Evolutionary conservation across 37 sponge, comb jelly and placozoan genomes (phyloP), one percentile per base, ranked within the genome.

Genomic region (Hormiphora californensis): DNA sequence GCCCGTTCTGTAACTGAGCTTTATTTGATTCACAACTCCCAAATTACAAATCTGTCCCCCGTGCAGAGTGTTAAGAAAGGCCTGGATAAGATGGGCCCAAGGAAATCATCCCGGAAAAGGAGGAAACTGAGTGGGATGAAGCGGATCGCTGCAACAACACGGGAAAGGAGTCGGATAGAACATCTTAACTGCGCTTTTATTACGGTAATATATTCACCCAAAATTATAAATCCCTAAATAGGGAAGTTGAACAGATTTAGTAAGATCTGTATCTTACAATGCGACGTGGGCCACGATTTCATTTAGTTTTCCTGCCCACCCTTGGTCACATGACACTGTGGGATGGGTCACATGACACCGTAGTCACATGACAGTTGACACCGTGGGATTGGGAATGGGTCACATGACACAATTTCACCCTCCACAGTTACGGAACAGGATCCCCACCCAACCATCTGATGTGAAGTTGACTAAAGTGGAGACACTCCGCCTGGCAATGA

Each of bases 161-260:
- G 81, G 44, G 81, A 73, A 46, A 38, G 81, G 23, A 73, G 81
- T 46, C 9, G 81, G 17, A 73, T 73, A 25, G 81, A 73, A 33
- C 81, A 73, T 17, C 81, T 73, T 28, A 73, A 73, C 81, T 73
- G 81, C 27, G 81, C 81, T 43, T 73, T 73, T 40, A 73, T 73
- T 28, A 73, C 81, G 44, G 81, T 73, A 40, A 73, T 43, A 25
- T n/a, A n/a, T n/a, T n/a, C n/a, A n/a, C n/a, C n/a, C n/a, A n/a
- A n/a, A n/a, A n/a, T n/a, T n/a, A n/a, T n/a, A n/a, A n/a, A n/a
- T n/a, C n/a, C n/a, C n/a, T n/a, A n/a, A n/a, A n/a, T n/a, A n/a
- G n/a, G n/a, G n/a, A n/a, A n/a, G n/a, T n/a, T n/a, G n/a, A n/a
- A n/a, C n/a, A n/a, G n/a, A n/a, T n/a, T n/a, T n/a, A n/a, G n/a